Evolutionary conservation across 2,113 vertebrate species (phyloP).

Genomic region (Erpornis zantholeuca): DNA sequence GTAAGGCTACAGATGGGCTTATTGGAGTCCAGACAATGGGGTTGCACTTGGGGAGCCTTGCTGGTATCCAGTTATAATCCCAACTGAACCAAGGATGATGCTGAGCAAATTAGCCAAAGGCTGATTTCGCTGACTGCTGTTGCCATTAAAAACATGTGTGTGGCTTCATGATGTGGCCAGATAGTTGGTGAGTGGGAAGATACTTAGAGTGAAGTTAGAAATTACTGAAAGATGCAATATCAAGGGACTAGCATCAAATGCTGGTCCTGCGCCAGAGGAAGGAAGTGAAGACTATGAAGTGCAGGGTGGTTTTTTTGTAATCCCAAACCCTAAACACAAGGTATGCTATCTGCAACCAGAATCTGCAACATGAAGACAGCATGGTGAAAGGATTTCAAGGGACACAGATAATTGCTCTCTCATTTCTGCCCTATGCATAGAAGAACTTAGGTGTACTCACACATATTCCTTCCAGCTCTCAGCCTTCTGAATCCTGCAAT

Average conservation of each 20-base stretch:
- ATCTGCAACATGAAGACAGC: background rate
- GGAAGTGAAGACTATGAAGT: background rate
- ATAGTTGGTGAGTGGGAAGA: background rate
- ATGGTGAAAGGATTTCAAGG: background rate
- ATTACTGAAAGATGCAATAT: background rate
- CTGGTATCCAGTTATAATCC: background rate
- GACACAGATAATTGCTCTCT: background rate
- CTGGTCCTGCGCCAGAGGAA: background rate
- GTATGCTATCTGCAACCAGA: background rate
- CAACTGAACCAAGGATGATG: background rate
- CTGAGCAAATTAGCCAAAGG: background rate
- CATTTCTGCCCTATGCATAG: background rate
- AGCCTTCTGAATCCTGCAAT: background rate
- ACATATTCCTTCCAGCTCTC: background rate
- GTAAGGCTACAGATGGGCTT: background rate
- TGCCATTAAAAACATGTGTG: background rate
- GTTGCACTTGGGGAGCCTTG: background rate
- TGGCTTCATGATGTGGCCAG: background rate
- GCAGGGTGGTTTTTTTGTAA: background rate
- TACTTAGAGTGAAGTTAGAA: background rate
- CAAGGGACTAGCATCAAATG: background rate
- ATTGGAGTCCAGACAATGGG: background rate
- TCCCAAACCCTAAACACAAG: background rate
- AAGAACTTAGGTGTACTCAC: background rate
- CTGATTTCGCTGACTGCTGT: background rate